Conservation (phyloP, 2,797 vertebrate genomes). For the Argentina silus region DNA sequence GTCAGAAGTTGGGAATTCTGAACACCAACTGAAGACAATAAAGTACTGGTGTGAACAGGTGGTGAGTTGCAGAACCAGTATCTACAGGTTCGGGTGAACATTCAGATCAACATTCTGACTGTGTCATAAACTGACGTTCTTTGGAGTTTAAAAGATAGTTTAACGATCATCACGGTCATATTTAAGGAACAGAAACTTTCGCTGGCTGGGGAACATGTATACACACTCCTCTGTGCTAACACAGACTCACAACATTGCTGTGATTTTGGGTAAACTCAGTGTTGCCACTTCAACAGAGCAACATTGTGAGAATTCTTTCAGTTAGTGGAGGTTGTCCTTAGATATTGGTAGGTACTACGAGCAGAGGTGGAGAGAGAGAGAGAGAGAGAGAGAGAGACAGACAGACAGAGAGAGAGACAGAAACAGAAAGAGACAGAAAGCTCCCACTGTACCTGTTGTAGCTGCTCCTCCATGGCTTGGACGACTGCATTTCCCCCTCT, state of each 20-base stretch:
- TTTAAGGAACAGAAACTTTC: too few species aligned
- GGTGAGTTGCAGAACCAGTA: too few species aligned
- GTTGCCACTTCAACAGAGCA: not conserved
- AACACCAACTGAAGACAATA: slow-evolving; percentile 6
- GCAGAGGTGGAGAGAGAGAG: slow-evolving; percentile 10
- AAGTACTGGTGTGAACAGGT: not conserved
- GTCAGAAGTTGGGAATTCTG: too few species aligned
- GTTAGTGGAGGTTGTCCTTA: not conserved
- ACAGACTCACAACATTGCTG: not conserved
- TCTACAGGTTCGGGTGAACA: too few species aligned
- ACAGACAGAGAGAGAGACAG: not conserved
- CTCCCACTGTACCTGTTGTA: slow-evolving; percentile 70
- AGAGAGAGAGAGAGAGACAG: not conserved
- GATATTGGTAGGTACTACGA: too few species aligned
- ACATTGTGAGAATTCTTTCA: not conserved
- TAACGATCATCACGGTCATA: too few species aligned
- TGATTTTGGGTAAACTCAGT: not conserved
- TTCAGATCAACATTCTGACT: too few species aligned
- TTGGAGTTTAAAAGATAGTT: too few species aligned
- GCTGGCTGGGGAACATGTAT: too few species aligned
- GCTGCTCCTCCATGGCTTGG: slow-evolving; percentile 63
- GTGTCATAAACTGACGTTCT: too few species aligned
- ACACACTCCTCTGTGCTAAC: too few species aligned
- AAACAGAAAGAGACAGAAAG: not conserved
- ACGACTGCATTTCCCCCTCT: slow-evolving; percentile 46